Conservation (phyloP, 2,113 vertebrate species). For the Pangasianodon gigas region DNA sequence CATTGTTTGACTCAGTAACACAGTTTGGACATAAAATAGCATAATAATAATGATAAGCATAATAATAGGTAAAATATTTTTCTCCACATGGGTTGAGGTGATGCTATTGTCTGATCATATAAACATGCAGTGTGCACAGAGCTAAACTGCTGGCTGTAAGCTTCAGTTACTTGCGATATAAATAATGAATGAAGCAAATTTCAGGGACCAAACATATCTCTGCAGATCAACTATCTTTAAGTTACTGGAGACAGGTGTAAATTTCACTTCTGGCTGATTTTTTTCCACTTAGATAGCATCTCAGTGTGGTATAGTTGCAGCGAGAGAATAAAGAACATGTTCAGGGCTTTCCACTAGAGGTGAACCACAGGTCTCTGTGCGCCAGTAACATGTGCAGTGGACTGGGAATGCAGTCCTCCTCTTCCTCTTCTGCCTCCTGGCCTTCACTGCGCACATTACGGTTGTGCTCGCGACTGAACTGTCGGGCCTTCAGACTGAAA, state of each 20-base stretch:
- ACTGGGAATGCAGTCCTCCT: conserved; percentile 44
- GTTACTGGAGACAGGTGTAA: not conserved
- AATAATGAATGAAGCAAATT: not conserved
- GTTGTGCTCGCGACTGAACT: conserved; percentile 59
- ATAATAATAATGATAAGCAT: not conserved
- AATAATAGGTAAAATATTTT: not conserved
- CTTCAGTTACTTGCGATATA: not conserved
- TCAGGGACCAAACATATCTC: not conserved
- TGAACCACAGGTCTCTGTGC: conserved; percentile 40
- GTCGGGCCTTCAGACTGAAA: conserved; percentile 53
- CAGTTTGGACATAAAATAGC: not conserved
- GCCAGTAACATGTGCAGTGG: conserved; percentile 58
- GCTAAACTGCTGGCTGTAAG: not conserved
- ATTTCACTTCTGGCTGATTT: not conserved
- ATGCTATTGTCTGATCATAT: not conserved
- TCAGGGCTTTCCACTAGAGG: conserved; percentile 25
- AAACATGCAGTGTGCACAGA: not conserved
- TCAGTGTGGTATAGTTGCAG: not conserved
- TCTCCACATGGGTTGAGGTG: not conserved
- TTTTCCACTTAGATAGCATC: not conserved
- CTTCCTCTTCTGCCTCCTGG: conserved; percentile 41
- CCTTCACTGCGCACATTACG: conserved; percentile 53
- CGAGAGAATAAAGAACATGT: not conserved
- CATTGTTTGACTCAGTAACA: not conserved
- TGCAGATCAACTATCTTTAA: not conserved